Base-by-base conservation (phyloP, 2,888 invertebrate species). In the Heliconius cydno region DNA sequence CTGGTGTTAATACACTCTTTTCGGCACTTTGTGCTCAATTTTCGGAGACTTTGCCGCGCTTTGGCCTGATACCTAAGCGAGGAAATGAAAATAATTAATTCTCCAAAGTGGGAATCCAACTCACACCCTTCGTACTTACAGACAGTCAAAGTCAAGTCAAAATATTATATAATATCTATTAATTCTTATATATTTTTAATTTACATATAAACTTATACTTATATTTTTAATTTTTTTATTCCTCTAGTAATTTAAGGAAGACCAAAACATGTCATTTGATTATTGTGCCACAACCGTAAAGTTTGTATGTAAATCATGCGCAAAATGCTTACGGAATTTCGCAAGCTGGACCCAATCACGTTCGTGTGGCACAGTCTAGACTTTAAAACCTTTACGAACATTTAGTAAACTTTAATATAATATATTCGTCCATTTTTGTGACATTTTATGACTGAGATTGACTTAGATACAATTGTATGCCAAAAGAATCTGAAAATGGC, bases 381-480 rank as follows among this genome's bases (percentile, higher is more conserved):
- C 73, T 60, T 73, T n/a, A n/a, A 60, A 60, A 34, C 13, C 30
- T 60, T 22, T 73, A 34, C 57, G 34, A 60, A 73, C 13, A 60
- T 34, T 34, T 34, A 73, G 22, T 60, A 25, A 34, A 5, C 2
- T 60, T 34, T 60, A 34, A 60, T 57, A 34, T 73, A 65, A 76
- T 15, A 75, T 79, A 66, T 60, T 74, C 66, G 28, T 30, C 82
- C 82, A 76, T 81, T 78, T 82, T 80, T 71, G 79, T 77, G 34
- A 70, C 25, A 77, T 79, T 80, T 79, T 79, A 78, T 70, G 72
- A 79, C 80, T 79, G 71, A 76, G 77, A 82, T 73, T n/a, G 79
- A 82, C 76, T 77, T 74, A 84, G 84, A 84, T 84, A 84, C 73
- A 77, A 85, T 85, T 85, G 84, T 85, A 30, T 78, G 74, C 77